Evolutionary conservation across 2,888 invertebrate species (phyloP), one percentile per base, ranked within the genome.

Genomic region (Diogma glabrata): DNA sequence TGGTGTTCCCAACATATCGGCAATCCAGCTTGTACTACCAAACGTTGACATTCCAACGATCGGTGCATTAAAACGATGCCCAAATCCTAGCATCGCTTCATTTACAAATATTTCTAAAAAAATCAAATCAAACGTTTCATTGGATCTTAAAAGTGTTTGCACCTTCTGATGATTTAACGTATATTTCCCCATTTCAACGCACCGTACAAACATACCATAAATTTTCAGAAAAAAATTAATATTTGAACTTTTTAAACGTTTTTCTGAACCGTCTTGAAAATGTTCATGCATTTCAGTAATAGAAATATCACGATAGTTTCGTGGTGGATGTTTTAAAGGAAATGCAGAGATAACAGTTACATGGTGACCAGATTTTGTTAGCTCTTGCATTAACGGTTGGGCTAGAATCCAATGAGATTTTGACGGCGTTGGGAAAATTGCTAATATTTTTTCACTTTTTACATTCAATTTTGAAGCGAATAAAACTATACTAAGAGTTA

Each of bases 51-150:
- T 3, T 0, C 61, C 67, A 22, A 68, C 61, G 2, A 68, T 57
- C 2, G 65, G 63, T 1, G 66, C 68, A 14, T 65, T 61, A 17
- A 65, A 67, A 7, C 60, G 60, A 26, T 67, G 63, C 2, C 60
- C 63, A 3, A 67, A 49, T 19, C 47, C 47, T 16, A 47, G 17
- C 0, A 67, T 58, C 0, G 70, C 68, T 52, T 72, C 71, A 28
- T 62, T 63, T 0, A 68, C 55, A 50, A 70, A 71, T 1, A 67
- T 60, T 51, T 71, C 70, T 43, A 59, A 56, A 10, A 72, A 62
- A 4, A 72, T 63, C 0, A 67, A 60, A 55, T 72, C 72, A 28
- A 64, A 71, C 3, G 61, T 63, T 43, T 63, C 60, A 45, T 71
- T 65, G 0, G 70, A 68, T 5, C 55, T 50, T 20, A 61, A 52